Conservation (phyloP, 2,113 vertebrate species). For the Acrocephalus arundinaceus region DNA sequence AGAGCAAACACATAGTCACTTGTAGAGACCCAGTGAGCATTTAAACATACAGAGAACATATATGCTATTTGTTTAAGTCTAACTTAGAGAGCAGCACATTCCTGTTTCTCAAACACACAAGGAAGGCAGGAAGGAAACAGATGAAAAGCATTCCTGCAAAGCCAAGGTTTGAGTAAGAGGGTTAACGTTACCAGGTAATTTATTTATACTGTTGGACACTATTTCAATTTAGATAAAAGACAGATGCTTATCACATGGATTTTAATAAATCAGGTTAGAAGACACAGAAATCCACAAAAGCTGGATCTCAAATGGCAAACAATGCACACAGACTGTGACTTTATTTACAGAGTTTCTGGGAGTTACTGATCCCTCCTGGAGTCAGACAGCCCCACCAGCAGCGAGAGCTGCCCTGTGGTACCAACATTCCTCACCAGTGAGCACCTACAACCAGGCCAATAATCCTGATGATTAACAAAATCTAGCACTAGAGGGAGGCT, state of each 20-base stretch:
- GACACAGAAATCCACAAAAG: not conserved
- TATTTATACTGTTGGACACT: conserved; percentile 2
- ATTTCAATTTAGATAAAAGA: conserved; percentile 43
- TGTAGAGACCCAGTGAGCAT: not conserved
- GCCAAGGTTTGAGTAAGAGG: not conserved
- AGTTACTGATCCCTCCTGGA: not conserved
- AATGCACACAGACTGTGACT: not conserved
- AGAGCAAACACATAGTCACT: not conserved
- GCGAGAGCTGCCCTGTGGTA: not conserved
- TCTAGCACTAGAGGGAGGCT: conserved; percentile 66
- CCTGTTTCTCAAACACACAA: not conserved
- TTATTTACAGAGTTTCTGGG: not conserved
- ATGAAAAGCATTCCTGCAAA: conserved; percentile 36
- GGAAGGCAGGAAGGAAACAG: not conserved
- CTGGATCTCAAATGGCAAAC: fast-evolving
- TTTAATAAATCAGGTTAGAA: not conserved
- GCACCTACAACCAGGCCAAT: conserved; percentile 12
- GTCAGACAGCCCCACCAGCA: not conserved
- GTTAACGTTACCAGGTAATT: conserved; percentile 34
- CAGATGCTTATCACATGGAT: not conserved
- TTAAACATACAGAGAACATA: not conserved
- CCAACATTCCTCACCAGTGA: not conserved
- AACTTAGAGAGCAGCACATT: not conserved
- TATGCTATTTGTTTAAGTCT: not conserved
- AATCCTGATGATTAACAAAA: conserved; percentile 31